Base-by-base conservation (phyloP, 2,113 vertebrate species). In the Platycercus adscitus region DNA sequence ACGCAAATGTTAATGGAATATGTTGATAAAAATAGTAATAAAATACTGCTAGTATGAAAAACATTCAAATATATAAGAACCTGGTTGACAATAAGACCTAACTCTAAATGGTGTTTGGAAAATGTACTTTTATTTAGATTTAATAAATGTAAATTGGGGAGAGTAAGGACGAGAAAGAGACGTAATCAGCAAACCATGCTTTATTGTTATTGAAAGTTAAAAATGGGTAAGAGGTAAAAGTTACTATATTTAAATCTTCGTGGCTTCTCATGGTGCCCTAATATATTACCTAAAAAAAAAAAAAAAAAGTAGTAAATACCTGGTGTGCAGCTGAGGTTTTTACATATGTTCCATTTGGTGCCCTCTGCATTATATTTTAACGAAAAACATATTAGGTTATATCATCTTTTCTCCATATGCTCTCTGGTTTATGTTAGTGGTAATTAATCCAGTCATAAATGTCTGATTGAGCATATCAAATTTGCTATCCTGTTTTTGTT, bases 331-430 rank as follows among this genome's bases (percentile, higher is more conserved):
- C 29, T 89, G 55, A 78, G 33, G 71, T 69, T 92, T 91, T 71
- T 60, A 63, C 77, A 49, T 76, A 9, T 89, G 75, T 89, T 86
- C 35, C 33, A 33, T 63, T 92, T 96, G 91, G 65, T 94, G 63
- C 44, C 43, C 46, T 73, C 33, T 87, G 19, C 89, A 55, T 81
- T 18, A 81, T 86, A 91, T 92, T 93, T 58, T 47, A 89, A 66
- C 55, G 3, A 92, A 69, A 33, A 63, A 14, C 20, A 47, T 68
- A 41, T 5, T 91, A 60, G 20, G 39, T 79, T 93, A 41, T 91
- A 50, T 83, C 66, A 87, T 92, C 72, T 96, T 95, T 97, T 87
- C 20, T 91, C 92, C 87, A 89, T 78, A 76, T 95, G 82, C 70
- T 86, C 6, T 90, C 72, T 96, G 82, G 50, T 89, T 95, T 94